Evolutionary conservation across 2,888 invertebrate genomes (phyloP), one percentile per base, ranked within the genome.

Genomic region (Andricus curvator): DNA sequence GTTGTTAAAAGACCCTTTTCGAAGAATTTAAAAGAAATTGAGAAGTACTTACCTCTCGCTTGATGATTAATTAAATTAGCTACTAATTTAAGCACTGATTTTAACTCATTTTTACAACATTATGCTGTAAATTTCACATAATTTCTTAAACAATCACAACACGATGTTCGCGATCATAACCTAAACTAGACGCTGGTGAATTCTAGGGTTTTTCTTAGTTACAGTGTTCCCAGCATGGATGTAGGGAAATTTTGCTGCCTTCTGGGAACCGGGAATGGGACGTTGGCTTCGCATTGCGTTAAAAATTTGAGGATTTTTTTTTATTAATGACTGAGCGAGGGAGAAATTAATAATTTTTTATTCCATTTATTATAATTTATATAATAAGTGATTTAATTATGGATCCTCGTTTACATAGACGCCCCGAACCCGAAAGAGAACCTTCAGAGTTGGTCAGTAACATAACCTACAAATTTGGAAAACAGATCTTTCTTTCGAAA

Each of bases 321-420:
- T 74, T 25, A 62, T 74, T 56, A 11, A 74, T 74, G 48, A 33
- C n/a, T 65, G 3, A n/a, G 25, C 44, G 13, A 33, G 29, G 20
- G 29, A 33, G 33, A n/a, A 74, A 29, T 74, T 74, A 5, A 51
- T 56, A 33, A 56, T 74, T 74, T 29, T 74, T 84, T 4, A 68
- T 37, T 51, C 83, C 84, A 41, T 76, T 67, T 29, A 41, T 79
- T 64, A 74, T 74, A 66, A 48, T 25, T 76, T 67, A 77, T 77
- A 48, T 77, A 66, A 33, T 66, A 65, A 65, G 48, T 66, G 62
- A 60, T 70, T 78, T 62, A 17, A 80, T 78, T 77, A 92, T 92
- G 92, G 92, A 92, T 89, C 92, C 92, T 48, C 89, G 92, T 66
- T 84, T 92, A 84, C 88, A 90, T 81, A 88, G 91, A 80, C 87